These are phyloP conservation scores for Tetheella fluctuosa DNA, from an alignment of 2,888 invertebrate genomes.

Conservation along the genomic window DNA sequence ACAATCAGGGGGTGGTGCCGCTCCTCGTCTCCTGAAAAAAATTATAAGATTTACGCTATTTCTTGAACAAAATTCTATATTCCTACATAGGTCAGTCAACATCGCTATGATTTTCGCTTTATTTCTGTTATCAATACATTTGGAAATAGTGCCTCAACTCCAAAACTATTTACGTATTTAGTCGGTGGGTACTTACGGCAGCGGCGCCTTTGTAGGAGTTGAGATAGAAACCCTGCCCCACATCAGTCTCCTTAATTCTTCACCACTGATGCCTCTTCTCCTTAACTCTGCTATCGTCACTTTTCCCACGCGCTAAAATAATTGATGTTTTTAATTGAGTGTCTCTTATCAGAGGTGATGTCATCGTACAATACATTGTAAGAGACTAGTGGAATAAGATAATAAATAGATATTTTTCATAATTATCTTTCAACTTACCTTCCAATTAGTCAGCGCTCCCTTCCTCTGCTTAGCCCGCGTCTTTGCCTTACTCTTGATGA, in stretches of 20 bases:
- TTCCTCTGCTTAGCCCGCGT: conserved; percentile 98
- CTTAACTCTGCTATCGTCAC: conserved; percentile 93
- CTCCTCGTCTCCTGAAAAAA: conserved; percentile 44
- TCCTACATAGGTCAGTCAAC: too few species aligned
- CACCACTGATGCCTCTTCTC: conserved; percentile 93
- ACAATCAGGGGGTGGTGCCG: conserved; percentile 71
- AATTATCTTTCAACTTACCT: too few species aligned
- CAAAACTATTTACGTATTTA: conserved; percentile 18
- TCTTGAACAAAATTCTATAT: too few species aligned
- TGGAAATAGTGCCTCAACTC: neutral
- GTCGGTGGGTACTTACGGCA: conserved; percentile 46
- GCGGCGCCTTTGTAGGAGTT: conserved; percentile 89
- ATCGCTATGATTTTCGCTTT: too few species aligned
- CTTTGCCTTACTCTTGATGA: conserved; percentile 98
- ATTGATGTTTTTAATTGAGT: too few species aligned
- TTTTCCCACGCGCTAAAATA: conserved; percentile 90
- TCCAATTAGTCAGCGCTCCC: conserved; percentile 98
- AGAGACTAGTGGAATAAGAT: neutral
- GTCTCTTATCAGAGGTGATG: too few species aligned
- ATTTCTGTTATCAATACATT: too few species aligned
- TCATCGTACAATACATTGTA: too few species aligned
- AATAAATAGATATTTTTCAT: too few species aligned
- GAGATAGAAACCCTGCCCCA: conserved; percentile 96
- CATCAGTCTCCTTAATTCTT: conserved; percentile 93
- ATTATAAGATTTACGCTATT: too few species aligned